Evolutionary conservation across 2,113 vertebrate genomes (phyloP).

Genomic region (Pimephales promelas): DNA sequence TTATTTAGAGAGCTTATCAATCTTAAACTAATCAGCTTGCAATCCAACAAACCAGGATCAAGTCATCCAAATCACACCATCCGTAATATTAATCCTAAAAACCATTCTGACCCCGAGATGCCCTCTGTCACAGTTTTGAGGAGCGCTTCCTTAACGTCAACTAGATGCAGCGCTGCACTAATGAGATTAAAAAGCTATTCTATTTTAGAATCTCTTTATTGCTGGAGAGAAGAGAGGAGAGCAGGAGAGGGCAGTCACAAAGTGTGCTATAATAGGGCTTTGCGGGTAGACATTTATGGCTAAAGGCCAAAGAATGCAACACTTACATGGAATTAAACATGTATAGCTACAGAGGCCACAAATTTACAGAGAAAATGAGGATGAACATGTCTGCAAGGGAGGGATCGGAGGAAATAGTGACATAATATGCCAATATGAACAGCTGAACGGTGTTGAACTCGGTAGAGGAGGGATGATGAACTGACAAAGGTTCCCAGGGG

Average conservation of each 20-base stretch:
- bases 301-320: constrained; percentile 17
- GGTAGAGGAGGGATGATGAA: constrained; percentile 1
- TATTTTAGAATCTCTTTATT: constrained; percentile 36
- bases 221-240: not conserved
- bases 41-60: constrained; percentile 7
- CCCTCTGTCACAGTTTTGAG: constrained; percentile 6
- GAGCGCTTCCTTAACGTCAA: not conserved
- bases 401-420: not conserved
- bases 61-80: constrained; percentile 25
- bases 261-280: constrained; percentile 4
- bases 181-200: constrained; percentile 40
- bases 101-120: not conserved
- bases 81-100: constrained; percentile 5
- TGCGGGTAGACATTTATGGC: constrained; percentile 15
- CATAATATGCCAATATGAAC: constrained; percentile 19
- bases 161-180: constrained; percentile 27
- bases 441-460: constrained; percentile 20
- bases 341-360: not conserved
- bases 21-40: constrained; percentile 30
- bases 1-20: constrained; percentile 33
- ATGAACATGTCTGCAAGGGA: not conserved
- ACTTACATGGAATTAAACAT: constrained; percentile 18
- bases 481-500: not conserved
- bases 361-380: constrained; percentile 11
- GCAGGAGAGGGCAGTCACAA: constrained; percentile 24